A percentile compares a stretch with the other conserved stretches of the same genome.
Evolutionary conservation across 2,888 invertebrate genomes (phyloP).

Genomic region (Drosophila demipolita): DNA sequence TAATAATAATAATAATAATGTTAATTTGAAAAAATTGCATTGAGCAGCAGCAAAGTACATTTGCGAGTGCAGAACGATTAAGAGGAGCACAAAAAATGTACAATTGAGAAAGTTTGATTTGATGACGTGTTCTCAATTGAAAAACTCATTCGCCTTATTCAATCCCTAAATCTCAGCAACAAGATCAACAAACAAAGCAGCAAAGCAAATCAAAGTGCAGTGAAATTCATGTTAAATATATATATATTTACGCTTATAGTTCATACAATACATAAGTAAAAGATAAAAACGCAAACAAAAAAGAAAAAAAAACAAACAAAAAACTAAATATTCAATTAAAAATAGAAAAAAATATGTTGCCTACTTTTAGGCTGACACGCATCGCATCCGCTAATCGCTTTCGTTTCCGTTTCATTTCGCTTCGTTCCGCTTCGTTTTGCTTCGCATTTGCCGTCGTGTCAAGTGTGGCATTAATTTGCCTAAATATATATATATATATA

Average conservation of each 20-base stretch:
- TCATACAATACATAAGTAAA: conserved; percentile 39
- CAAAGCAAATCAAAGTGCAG: conserved; percentile 32
- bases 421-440: conserved; percentile 34
- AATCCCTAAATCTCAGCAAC: conserved; percentile 29
- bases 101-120: conserved; percentile 41
- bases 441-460: conserved; percentile 16
- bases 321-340: conserved; percentile 28
- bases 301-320: not conserved
- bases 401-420: conserved; percentile 35
- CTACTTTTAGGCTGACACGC: conserved; percentile 51
- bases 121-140: conserved; percentile 36
- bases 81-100: conserved; percentile 46
- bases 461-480: conserved; percentile 39
- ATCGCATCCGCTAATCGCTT: conserved; percentile 50
- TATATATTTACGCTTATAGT: conserved; percentile 11
- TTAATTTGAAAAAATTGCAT: not conserved
- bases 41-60: conserved; percentile 2
- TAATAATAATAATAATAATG: not conserved
- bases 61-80: conserved; percentile 7
- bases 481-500: conserved; percentile 5
- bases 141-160: conserved; percentile 32
- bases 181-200: conserved; percentile 19
- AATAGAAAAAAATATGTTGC: conserved; percentile 47
- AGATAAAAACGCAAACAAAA: not conserved
- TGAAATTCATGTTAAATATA: conserved; percentile 34